Evolutionary conservation across 2,888 invertebrate species (phyloP).

Genomic region (Lomographa bimaculata): DNA sequence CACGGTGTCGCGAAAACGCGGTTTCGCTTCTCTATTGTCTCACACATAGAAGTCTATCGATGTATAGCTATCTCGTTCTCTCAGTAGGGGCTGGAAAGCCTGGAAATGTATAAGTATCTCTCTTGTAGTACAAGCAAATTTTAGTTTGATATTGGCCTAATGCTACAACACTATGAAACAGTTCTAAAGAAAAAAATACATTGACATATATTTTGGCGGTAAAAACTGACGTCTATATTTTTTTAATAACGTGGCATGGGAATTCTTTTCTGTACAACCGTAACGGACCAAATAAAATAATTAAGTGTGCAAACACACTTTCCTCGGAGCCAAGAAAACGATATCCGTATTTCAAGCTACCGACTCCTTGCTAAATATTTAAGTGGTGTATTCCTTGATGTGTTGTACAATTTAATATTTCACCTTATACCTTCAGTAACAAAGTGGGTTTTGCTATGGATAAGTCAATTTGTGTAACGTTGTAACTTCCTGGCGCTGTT

Average conservation of each 20-base stretch:
- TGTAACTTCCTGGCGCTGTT: slow-evolving; percentile 63
- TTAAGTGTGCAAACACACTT: slow-evolving; percentile 42
- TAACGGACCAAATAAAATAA: slow-evolving; percentile 35
- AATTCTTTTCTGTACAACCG: slow-evolving; percentile 14
- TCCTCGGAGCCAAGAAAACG: slow-evolving; percentile 35
- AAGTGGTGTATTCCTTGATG: slow-evolving; percentile 54
- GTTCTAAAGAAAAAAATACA: too few relatives aligned
- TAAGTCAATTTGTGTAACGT: slow-evolving; percentile 50
- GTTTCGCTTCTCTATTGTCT: slow-evolving; percentile 43
- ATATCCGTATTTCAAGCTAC: slow-evolving; percentile 59
- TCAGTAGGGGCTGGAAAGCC: slow-evolving; percentile 29
- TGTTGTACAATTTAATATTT: slow-evolving; percentile 35
- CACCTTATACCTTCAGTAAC: slow-evolving; percentile 32
- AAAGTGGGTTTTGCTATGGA: slow-evolving; percentile 45
- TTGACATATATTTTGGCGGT: slow-evolving; percentile 14
- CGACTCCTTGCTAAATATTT: slow-evolving; percentile 62
- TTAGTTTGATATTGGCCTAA: slow-evolving; percentile 27
- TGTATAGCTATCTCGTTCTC: slow-evolving; percentile 34
- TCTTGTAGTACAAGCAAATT: slow-evolving; percentile 40
- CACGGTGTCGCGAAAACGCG: slow-evolving; percentile 26
- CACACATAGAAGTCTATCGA: slow-evolving; percentile 48
- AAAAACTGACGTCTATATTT: slow-evolving; percentile 18
- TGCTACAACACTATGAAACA: too few relatives aligned
- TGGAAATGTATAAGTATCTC: slow-evolving; percentile 22
- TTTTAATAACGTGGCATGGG: slow-evolving; percentile 9